Evolutionary conservation across 2,113 vertebrate species (phyloP).

Genomic region (Argyrosomus japonicus): DNA sequence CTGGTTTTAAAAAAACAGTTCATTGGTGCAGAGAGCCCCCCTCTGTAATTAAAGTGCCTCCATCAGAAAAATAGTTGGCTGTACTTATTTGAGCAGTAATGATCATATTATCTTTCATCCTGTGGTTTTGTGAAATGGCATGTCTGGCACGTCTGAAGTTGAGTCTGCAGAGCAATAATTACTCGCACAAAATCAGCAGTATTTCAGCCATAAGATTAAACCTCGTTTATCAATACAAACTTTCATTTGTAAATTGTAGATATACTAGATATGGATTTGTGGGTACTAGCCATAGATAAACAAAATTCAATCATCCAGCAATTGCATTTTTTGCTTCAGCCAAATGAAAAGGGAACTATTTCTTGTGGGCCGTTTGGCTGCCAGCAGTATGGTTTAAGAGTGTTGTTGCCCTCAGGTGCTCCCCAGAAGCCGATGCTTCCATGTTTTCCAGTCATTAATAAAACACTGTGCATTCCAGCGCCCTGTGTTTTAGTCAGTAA

Average conservation of each 20-base stretch:
- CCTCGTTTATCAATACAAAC: not conserved
- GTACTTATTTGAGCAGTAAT: conserved; percentile 6
- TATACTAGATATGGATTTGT: not conserved
- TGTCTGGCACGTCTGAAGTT: not conserved
- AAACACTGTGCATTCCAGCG: conserved; percentile 21
- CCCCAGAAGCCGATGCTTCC: conserved; percentile 25
- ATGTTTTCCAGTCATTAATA: conserved; percentile 39
- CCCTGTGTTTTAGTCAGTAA: not conserved
- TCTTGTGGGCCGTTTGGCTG: conserved; percentile 5
- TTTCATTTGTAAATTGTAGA: not conserved
- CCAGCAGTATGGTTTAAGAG: conserved; percentile 22
- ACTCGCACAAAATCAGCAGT: not conserved
- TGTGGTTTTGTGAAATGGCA: conserved; percentile 9
- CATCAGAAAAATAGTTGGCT: not conserved
- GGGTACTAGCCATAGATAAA: not conserved
- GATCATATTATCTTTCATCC: conserved; percentile 11
- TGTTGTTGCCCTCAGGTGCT: conserved; percentile 43
- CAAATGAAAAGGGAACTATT: conserved; percentile 9
- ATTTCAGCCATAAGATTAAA: not conserved
- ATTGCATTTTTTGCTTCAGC: conserved; percentile 18
- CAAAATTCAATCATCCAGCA: not conserved
- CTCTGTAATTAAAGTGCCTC: conserved; percentile 19
- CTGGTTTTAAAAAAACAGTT: not conserved
- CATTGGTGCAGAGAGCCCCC: not conserved
- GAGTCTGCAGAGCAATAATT: not conserved